Percentiles rank a stretch among this genome's conserved stretches.
Evolutionary conservation across 2,888 invertebrate species (phyloP).

Genomic region (Notodonta dromedarius): DNA sequence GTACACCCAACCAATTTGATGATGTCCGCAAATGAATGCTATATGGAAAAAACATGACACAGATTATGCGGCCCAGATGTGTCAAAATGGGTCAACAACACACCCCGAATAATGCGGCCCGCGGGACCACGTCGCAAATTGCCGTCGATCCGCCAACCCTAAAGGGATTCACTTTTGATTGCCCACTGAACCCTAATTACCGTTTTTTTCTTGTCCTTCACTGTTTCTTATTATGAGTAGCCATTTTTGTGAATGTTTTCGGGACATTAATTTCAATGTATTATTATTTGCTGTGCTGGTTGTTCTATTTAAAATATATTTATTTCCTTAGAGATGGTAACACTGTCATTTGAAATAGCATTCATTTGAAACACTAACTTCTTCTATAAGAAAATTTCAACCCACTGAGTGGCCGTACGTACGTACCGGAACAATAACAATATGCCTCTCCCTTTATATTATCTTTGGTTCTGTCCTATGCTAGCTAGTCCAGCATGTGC

Average conservation of each 20-base stretch:
- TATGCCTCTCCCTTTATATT: too few species aligned
- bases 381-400: too few species aligned
- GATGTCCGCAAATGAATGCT: constrained; percentile 8
- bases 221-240: constrained; percentile 27
- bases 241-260: constrained; percentile 28
- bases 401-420: too few species aligned
- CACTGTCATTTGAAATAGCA: neutral
- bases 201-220: constrained; percentile 36
- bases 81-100: constrained; percentile 43
- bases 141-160: constrained; percentile 42
- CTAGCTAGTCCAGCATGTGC: too few species aligned
- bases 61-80: constrained; percentile 36
- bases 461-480: too few species aligned
- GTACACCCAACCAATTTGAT: constrained; percentile 11
- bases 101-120: constrained; percentile 39
- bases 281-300: constrained; percentile 16
- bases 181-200: constrained; percentile 61
- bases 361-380: neutral
- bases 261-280: constrained; percentile 29
- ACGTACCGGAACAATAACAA: too few species aligned
- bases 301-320: neutral
- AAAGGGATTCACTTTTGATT: constrained; percentile 62
- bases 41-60: constrained; percentile 25
- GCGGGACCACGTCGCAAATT: constrained; percentile 42
- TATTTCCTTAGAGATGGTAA: neutral